phyloP scores from a whole-genome alignment of 2,888 invertebrate genomes.

The Notodonta ziczac region DNA sequence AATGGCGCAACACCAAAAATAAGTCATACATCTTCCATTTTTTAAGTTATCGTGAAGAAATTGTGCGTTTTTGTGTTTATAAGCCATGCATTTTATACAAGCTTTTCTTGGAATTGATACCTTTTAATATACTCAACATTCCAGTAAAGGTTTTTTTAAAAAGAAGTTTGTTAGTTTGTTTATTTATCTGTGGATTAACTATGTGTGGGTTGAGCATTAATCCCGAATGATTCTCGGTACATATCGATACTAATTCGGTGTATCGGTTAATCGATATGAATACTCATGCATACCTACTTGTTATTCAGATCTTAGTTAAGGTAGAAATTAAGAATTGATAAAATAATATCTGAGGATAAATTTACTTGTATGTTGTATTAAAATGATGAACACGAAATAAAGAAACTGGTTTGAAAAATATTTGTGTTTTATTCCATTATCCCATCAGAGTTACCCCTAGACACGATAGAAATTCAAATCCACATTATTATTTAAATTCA shows the following conservation, averaged over 20 bases:
- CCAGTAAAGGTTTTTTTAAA: slow-evolving; percentile 33
- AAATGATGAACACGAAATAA: slow-evolving; percentile 84
- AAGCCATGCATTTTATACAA: slow-evolving; percentile 35
- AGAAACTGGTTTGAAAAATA: slow-evolving; percentile 82
- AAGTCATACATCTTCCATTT: slow-evolving; percentile 42
- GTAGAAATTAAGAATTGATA: slow-evolving; percentile 82
- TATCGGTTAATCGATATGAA: slow-evolving; percentile 42
- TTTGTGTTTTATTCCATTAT: slow-evolving; percentile 62
- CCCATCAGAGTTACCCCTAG: neutral
- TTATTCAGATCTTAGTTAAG: slow-evolving; percentile 82
- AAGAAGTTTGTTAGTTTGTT: slow-evolving; percentile 44
- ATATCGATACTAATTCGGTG: slow-evolving; percentile 42
- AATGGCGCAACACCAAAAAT: slow-evolving; percentile 35
- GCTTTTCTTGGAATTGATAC: slow-evolving; percentile 45
- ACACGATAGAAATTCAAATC: neutral
- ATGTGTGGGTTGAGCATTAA: slow-evolving; percentile 40
- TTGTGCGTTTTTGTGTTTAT: slow-evolving; percentile 44
- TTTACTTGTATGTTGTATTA: slow-evolving; percentile 86
- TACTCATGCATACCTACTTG: slow-evolving; percentile 71
- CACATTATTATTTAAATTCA: neutral
- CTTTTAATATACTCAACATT: slow-evolving; percentile 39
- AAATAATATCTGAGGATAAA: slow-evolving; percentile 84
- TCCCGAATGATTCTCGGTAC: slow-evolving; percentile 36
- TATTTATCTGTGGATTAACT: slow-evolving; percentile 41
- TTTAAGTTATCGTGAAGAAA: slow-evolving; percentile 40